Evolutionary conservation across 1,140 invertebrate species (phyloP), one percentile per base, ranked within the genome.

Genomic region (Cepaea nemoralis): DNA sequence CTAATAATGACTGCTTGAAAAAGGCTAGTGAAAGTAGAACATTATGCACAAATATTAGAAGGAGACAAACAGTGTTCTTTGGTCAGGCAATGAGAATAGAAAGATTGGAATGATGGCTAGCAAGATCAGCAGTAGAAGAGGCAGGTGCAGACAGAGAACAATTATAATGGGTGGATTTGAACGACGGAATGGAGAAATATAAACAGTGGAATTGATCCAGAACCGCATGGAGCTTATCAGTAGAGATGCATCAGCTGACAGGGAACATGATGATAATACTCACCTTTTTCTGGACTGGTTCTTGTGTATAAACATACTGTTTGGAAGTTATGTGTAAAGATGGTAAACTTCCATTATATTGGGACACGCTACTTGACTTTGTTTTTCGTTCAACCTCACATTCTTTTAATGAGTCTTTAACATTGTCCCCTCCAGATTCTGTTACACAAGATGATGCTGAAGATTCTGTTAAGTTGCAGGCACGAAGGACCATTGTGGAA

Each of bases 401-500:
- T 24, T 77, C 10, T 59, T 77, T 50, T 10, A 27, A 31, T 22
- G 59, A 63, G 27, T 31, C 59, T 1, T 37, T 31, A 22, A 16
- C 35, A 59, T 19, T n/a, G 16, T 79, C 48, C 8, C n/a, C 39
- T 69, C 45, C 55, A 59, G 80, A 80, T 16, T 55, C 48, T 79
- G 77, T 73, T 70, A 27, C 70, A 19, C 27, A n/a, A 27, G 55
- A 50, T n/a, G 77, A 33, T 6, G 80, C 0, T 66, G 77, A 59
- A 31, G 74, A 10, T 71, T 71, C 27, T 39, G 27, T 45, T 39
- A 81, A 75, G n/a, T 33, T 86, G 91, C 94, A 95, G 87, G 96
- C 95, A 93, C 97, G 97, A 82, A 98, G 93, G 78, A 98, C 95
- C 95, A 98, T 98, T 82, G 98, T 98, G 77, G 97, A 98, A 92